phyloP scores from a whole-genome alignment of 53 echinoderm and acorn worm species.

The Hippasteria phrygiana region DNA sequence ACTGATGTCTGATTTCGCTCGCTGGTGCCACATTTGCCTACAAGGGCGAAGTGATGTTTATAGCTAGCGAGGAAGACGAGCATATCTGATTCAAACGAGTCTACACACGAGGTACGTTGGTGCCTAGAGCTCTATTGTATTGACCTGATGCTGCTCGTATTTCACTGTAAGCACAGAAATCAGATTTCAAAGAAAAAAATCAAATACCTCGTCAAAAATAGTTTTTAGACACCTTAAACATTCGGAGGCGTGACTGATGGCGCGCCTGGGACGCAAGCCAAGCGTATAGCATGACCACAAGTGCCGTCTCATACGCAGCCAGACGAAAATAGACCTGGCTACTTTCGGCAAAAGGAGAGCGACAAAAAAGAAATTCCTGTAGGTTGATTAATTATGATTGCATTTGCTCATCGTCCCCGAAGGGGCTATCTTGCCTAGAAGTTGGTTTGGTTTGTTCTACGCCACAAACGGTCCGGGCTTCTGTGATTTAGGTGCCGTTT shows the following conservation, averaged over 20 bases:
- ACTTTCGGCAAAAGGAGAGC: background rate
- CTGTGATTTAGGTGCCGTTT: background rate
- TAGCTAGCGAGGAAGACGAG: too few species aligned
- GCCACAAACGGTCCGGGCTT: background rate
- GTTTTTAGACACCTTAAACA: background rate
- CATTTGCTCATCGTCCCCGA: background rate
- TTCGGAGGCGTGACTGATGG: background rate
- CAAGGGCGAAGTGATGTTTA: too few species aligned
- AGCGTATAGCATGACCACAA: background rate
- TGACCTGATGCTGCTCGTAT: background rate
- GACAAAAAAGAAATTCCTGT: background rate
- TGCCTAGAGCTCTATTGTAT: background rate
- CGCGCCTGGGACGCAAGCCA: background rate
- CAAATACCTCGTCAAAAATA: background rate
- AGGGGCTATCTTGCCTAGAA: background rate
- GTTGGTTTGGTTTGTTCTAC: background rate
- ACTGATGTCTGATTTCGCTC: too few species aligned
- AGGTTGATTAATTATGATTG: background rate
- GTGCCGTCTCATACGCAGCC: background rate
- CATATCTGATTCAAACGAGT: too few species aligned
- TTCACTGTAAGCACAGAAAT: background rate
- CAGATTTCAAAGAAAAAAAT: background rate
- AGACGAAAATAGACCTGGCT: background rate
- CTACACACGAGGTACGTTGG: too few species aligned
- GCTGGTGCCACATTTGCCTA: too few species aligned